Evolutionary conservation across 2,113 vertebrate genomes (phyloP), one percentile per base, ranked within the genome.

Genomic region (Ibidorhyncha struthersii): DNA sequence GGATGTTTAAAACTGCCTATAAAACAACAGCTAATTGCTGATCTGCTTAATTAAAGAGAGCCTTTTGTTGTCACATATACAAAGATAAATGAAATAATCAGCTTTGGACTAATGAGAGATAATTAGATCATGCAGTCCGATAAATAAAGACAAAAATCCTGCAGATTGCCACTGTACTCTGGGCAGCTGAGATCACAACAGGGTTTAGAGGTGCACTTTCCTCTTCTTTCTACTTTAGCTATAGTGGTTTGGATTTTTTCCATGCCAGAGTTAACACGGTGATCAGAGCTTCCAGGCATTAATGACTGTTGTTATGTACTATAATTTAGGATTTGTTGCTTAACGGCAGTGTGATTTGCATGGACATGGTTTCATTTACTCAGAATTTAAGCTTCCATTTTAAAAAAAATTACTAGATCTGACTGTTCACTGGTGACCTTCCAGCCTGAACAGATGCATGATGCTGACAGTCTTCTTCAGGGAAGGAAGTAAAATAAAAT

Each of bases 81-180:
- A 98, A 99, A 99, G 99, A 99, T 98, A 99, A 99, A 99, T 99
- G 98, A 98, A 99, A 98, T 98, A 98, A 99, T 99, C 98, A 99
- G 98, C 98, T 98, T 98, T 98, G 96, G 95, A 94, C 98, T 99
- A 98, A 99, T 98, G 98, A 99, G 98, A 98, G 98, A 99, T 98
- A 98, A 99, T 99, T 98, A 98, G 98, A 99, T 99, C 98, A 98
- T 98, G 96, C 96, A 94, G 96, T 93, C 96, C 72, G 98, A 98
- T 98, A 98, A 98, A 99, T 98, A 98, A 98, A 98, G 98, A 98
- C 95, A 97, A 97, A 98, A 98, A 98, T 96, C 90, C 94, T 96
- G 86, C 88, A 56, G 45, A 96, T 96, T 97, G 86, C 96, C 79
- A 89, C 97, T 97, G 93, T 90, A 91, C 89, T 85, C 88, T 92